Evolutionary conservation across 2,113 vertebrate species (phyloP), one percentile per base, ranked within the genome.

Genomic region (Dasyornis broadbenti): DNA sequence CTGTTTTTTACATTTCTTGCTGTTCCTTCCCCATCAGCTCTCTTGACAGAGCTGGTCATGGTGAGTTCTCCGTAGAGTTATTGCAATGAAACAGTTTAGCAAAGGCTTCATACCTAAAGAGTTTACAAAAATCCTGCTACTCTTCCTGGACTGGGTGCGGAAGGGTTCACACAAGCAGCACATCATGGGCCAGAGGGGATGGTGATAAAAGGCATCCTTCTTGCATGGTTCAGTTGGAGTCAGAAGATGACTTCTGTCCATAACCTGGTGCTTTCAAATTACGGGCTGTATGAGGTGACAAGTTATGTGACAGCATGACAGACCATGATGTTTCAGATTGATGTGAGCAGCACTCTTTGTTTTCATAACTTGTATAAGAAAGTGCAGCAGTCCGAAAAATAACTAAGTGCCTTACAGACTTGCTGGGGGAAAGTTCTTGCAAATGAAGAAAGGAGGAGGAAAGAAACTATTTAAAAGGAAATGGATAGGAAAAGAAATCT

Each of bases 261-360:
- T 45, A 61, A 69, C 7, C 64, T 37, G n/a, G 6, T 61, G 59
- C 79, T 90, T 80, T 69, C 54, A 75, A 22, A 40, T 52, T 42
- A 31, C 2, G 1, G 9, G 27, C 70, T 76, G 31, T 53, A 31
- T 0, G 0, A n/a, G n/a, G 61, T 47, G 69, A 54, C 64, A 54
- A 54, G 47, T 69, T 42, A 50, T 75, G 60, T 83, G 86, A 72
- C 40, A 66, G 47, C 13, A 1, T 86, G 72, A 70, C 81, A 92
- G 71, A 77, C 53, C 23, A n/a, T 69, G 66, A 57, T 21, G 13
- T 85, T 86, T 89, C 30, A 15, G 44, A 61, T 60, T 54, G 64
- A 63, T 60, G 28, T 68, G 70, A 87, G 81, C 40, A 52, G 53
- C 20, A 39, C 50, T 63, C 26, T 70, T 75, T 21, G 39, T 20